Percentiles rank a stretch among this genome's conserved stretches.
phyloP scores from a whole-genome alignment of 2,888 invertebrate species.

The Coelinius sp. region DNA sequence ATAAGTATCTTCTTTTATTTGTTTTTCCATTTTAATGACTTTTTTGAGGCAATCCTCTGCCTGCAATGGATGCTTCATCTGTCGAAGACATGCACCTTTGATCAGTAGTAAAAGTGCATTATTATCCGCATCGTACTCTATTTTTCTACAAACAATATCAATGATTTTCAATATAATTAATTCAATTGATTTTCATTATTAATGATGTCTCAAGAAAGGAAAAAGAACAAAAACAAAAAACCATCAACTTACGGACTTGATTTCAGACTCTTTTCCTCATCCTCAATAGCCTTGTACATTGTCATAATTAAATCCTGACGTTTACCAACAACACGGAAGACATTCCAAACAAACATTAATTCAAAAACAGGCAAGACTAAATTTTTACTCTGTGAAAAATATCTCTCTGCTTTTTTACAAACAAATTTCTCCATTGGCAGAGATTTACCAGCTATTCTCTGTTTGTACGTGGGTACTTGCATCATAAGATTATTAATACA shows the following conservation, averaged over 20 bases:
- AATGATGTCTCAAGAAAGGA: too few relatives aligned
- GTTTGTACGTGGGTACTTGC: conserved; percentile 87
- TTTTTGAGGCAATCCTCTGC: conserved; percentile 82
- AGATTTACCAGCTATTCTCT: conserved; percentile 95
- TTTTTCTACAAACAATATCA: conserved; percentile 54
- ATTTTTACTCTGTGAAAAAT: conserved; percentile 79
- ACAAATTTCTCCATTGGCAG: conserved; percentile 97
- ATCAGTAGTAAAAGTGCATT: conserved; percentile 82
- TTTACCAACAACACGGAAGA: conserved; percentile 85
- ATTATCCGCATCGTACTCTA: conserved; percentile 79
- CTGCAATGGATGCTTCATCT: conserved; percentile 82
- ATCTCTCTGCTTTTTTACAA: conserved; percentile 87
- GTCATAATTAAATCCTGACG: conserved; percentile 77
- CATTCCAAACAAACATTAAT: conserved; percentile 93
- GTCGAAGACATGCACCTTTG: conserved; percentile 86
- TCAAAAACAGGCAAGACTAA: conserved; percentile 89
- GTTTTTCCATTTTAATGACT: conserved; percentile 78
- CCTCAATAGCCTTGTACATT: conserved; percentile 77
- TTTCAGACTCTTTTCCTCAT: conserved; percentile 65
- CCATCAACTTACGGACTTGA: conserved; percentile 55
- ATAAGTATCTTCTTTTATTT: conserved; percentile 86
- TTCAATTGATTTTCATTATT: too few relatives aligned
- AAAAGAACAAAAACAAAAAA: not conserved
- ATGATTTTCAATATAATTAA: not conserved
- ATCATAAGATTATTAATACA: conserved; percentile 79